Evolutionary conservation across 2,797 vertebrate species (phyloP).

Genomic region (Triplophysa yarkandensis): DNA sequence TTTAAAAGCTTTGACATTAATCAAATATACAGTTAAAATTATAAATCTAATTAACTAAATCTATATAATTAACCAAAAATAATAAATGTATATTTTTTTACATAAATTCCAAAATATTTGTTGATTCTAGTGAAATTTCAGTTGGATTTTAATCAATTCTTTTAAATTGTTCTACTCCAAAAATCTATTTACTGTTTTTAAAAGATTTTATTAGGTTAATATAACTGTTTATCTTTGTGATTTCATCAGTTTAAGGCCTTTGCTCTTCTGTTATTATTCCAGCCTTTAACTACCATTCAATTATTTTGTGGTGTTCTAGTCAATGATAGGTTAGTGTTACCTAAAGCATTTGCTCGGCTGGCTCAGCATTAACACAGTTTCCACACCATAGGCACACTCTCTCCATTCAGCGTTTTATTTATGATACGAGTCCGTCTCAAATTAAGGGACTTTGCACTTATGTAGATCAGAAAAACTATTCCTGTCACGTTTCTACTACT

Average conservation of each 20-base stretch:
- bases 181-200: too few species aligned
- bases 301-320: constrained; percentile 3
- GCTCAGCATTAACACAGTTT: constrained; percentile 45
- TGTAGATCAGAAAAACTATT: neutral
- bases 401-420: constrained; percentile 18
- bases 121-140: too few species aligned
- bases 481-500: constrained; percentile 12
- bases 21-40: too few species aligned
- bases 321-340: constrained; percentile 31
- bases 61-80: too few species aligned
- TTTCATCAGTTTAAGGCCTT: neutral
- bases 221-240: neutral
- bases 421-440: constrained; percentile 20
- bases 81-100: too few species aligned
- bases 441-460: constrained; percentile 7
- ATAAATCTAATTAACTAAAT: too few species aligned
- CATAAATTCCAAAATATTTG: too few species aligned
- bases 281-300: neutral
- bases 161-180: too few species aligned
- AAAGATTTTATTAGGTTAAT: neutral
- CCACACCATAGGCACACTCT: constrained; percentile 20
- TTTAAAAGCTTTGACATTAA: too few species aligned
- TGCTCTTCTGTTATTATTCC: too few species aligned
- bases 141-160: too few species aligned
- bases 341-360: constrained; percentile 27